Evolutionary conservation across 2,113 vertebrate species (phyloP), one percentile per base, ranked within the genome.

Genomic region (Ailurus styani): DNA sequence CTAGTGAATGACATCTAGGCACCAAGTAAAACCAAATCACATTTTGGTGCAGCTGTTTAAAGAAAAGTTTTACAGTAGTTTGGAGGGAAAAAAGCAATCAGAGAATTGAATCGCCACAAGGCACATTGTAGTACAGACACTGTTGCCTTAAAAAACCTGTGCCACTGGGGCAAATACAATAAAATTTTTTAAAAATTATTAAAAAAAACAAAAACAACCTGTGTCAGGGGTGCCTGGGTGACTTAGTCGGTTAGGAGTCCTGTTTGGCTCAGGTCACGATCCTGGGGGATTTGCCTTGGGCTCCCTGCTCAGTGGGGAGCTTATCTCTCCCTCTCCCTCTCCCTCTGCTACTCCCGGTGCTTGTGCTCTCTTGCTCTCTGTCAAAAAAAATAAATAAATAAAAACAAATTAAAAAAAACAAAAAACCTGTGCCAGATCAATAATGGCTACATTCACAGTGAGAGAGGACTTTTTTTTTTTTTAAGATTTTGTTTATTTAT

Each of bases 11-110:
- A 77, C 27, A 54, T 57, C 34, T 47, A 89, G 50, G 64, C 47
- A 83, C 83, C 55, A 87, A 83, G 57, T 29, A 82, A 93, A 96
- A 68, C 8, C 60, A 96, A 66, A 97, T 54, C 62, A 84, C 31
- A 13, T n/a, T 57, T 34, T 78, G 6, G 40, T 57, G 12, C 34
- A 93, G 85, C 9, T 42, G 23, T 83, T 29, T 40, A 68, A 96
- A 88, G 54, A 27, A 42, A 89, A 83, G 47, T 91, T 78, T 92
- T 88, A 37, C 20, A 79, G 40, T 57, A 96, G 52, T 87, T 96
- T 68, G 54, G 75, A 90, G 29, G 52, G 14, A 72, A 47, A 77
- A 64, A 96, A 42, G 18, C 82, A 45, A 25, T 90, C 29, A 50
- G 47, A 87, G 11, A 81, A 73, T 47, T 84, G 42, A 64, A 37